A percentile compares a stretch with the other conserved stretches of the same genome.
Conservation (phyloP, 2,888 invertebrate species). For the Protophormia terraenovae region DNA sequence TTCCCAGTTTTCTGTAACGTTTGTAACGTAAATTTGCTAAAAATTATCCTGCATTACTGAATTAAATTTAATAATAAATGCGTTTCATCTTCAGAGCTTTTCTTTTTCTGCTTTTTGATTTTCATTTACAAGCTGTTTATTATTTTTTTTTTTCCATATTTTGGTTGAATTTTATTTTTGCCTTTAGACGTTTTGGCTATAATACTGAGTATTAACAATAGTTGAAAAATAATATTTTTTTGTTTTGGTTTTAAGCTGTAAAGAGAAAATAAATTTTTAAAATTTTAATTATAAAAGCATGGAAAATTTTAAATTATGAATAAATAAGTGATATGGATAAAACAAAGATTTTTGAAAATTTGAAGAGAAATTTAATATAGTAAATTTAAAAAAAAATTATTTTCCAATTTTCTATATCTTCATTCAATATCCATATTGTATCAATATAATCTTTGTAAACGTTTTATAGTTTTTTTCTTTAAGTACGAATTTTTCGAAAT, state of each 20-base stretch:
- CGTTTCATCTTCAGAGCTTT: constrained; percentile 3
- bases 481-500: too few species aligned
- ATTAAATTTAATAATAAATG: constrained; percentile 70
- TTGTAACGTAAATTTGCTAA: constrained; percentile 55
- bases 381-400: too few species aligned
- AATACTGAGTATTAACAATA: neutral
- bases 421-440: too few species aligned
- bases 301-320: neutral
- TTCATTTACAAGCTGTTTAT: constrained; percentile 18
- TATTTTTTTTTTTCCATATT: neutral
- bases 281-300: neutral
- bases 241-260: neutral
- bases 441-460: too few species aligned
- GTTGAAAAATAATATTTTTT: neutral
- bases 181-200: neutral
- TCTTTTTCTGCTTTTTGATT: neutral
- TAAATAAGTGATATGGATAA: too few species aligned
- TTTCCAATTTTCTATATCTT: too few species aligned
- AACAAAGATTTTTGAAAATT: too few species aligned
- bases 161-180: neutral
- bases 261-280: neutral
- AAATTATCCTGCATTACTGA: constrained; percentile 66
- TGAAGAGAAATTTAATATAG: too few species aligned
- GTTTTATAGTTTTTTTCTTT: too few species aligned
- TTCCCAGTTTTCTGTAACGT: neutral